Percentiles rank a stretch among this genome's conserved stretches.
Conservation (phyloP, 2,797 vertebrate species). For the Cossypha caffra region DNA sequence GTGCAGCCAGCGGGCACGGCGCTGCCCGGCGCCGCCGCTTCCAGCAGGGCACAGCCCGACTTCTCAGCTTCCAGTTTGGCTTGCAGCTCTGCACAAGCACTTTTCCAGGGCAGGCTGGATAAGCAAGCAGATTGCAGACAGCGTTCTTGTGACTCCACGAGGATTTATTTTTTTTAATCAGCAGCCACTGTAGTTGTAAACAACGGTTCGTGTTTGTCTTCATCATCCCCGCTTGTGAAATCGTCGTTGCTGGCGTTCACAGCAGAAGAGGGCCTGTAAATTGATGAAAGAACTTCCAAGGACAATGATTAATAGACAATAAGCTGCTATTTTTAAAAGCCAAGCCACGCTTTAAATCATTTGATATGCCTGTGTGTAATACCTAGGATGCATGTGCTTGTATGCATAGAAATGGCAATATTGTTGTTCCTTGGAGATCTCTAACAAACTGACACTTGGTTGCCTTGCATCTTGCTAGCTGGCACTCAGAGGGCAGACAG, state of each 20-base stretch:
- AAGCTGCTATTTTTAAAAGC: constrained; percentile 1
- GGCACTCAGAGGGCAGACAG: background rate
- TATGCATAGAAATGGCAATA: background rate
- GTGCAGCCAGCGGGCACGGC: constrained; percentile 9
- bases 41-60: background rate
- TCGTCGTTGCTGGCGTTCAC: background rate
- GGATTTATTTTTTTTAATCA: constrained; percentile 14
- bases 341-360: background rate
- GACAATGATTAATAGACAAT: constrained; percentile 9
- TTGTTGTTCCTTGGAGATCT: background rate
- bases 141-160: background rate
- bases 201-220: constrained; percentile 32
- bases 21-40: background rate
- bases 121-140: background rate
- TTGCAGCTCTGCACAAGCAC: background rate
- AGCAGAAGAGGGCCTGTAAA: constrained; percentile 5
- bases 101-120: background rate
- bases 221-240: constrained; percentile 31
- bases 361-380: background rate
- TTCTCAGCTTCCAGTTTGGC: constrained; percentile 7
- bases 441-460: background rate
- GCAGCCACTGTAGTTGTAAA: background rate
- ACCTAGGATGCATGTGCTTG: background rate
- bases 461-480: background rate
- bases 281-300: constrained; percentile 6